Evolutionary conservation across 2,113 vertebrate genomes (phyloP), one percentile per base, ranked within the genome.

Genomic region (Pseudopipra pipra): DNA sequence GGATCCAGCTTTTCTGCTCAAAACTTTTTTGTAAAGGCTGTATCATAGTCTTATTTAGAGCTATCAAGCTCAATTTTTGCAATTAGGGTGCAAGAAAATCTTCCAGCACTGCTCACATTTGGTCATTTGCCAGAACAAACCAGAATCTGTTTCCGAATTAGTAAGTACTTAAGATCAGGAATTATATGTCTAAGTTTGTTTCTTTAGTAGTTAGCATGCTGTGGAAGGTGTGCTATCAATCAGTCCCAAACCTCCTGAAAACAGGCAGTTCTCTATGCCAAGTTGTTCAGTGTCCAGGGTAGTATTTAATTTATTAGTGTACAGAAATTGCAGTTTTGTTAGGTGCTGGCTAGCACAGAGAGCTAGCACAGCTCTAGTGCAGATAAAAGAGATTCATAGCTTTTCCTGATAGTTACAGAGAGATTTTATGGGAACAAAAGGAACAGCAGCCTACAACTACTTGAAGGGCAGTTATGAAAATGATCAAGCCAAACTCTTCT

Each of bases 91-190:
- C 3, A 8, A n/a, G 59, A 55, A 79, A 84, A 86, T 76, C 55
- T 80, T 88, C 59, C 80, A 84, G 35, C 47, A 61, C 54, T 4
- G 8, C 54, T 92, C 63, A 63, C 4, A 7, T 68, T 80, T 92
- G 86, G 83, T 73, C 59, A 74, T 65, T 86, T 92, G 91, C 79
- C 86, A 88, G 92, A 85, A 68, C 62, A 94, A 92, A 93, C 35
- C 54, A 83, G 82, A 78, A 62, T 73, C 79, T 96, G 37, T 61
- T 79, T 88, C 58, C 72, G 89, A 84, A 90, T 66, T 89, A 94
- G 49, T 7, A 7, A 77, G 27, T 54, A 70, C 51, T 91, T 77
- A 71, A 84, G 80, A 90, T 63, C 11, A 59, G 65, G 65, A 59
- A 63, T 49, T 44, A 43, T 39, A 33, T 25, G 37, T 84, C 73